phyloP scores from a whole-genome alignment of 2,888 invertebrate species.

The Lomographa bimaculata region DNA sequence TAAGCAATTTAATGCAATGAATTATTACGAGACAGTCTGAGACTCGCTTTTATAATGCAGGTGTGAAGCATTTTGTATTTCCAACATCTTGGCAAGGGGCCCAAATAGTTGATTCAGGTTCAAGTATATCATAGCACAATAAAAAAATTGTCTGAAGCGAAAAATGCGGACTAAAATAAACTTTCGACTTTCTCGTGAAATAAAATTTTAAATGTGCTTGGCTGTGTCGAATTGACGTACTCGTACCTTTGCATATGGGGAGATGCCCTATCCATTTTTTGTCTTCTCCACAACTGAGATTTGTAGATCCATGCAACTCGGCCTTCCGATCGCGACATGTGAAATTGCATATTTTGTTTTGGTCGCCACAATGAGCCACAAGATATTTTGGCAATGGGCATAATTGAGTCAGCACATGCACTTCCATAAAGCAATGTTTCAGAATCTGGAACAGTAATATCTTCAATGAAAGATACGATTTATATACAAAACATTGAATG shows the following conservation, averaged over 20 bases:
- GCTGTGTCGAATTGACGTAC: constrained; percentile 6
- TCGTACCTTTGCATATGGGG: constrained; percentile 62
- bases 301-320: constrained; percentile 51
- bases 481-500: constrained; percentile 10
- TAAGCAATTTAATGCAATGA: constrained; percentile 1
- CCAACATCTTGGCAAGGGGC: constrained; percentile 16
- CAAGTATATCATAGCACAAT: constrained; percentile 9
- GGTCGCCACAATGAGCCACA: constrained; percentile 50
- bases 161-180: too few species aligned
- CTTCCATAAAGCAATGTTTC: constrained; percentile 69
- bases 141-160: constrained; percentile 5
- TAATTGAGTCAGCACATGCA: constrained; percentile 66
- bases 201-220: constrained; percentile 9
- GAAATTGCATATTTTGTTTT: constrained; percentile 61
- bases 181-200: too few species aligned
- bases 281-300: constrained; percentile 54
- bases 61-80: constrained; percentile 13
- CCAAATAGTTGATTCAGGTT: constrained; percentile 20
- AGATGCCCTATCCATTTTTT: constrained; percentile 63
- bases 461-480: constrained; percentile 25
- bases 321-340: constrained; percentile 57
- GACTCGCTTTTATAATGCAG: constrained; percentile 10
- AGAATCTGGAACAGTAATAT: constrained; percentile 54
- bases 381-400: constrained; percentile 66
- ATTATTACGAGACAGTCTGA: background rate